phyloP scores from a whole-genome alignment of 2,797 vertebrate species.

The Gymnothorax reevesii region DNA sequence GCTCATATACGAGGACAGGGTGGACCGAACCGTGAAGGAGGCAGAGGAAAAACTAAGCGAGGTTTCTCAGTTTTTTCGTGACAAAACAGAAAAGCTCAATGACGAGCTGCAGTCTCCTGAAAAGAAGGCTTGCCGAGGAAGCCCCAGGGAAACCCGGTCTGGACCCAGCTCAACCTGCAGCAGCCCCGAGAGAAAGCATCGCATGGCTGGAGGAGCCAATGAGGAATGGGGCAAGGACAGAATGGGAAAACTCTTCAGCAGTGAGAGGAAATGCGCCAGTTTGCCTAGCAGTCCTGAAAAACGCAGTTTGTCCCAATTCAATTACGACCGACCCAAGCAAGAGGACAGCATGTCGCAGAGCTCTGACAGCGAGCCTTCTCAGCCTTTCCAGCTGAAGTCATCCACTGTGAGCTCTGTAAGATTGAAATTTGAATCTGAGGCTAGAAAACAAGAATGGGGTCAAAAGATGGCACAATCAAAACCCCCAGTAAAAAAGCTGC shows the following conservation, averaged over 20 bases:
- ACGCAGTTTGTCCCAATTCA: slow-evolving; percentile 73
- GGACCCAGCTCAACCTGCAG: slow-evolving; percentile 88
- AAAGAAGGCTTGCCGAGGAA: slow-evolving; percentile 87
- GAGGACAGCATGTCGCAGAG: slow-evolving; percentile 70
- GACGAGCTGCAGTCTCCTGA: slow-evolving; percentile 97
- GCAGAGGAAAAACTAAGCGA: slow-evolving; percentile 97
- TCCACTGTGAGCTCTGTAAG: slow-evolving; percentile 93
- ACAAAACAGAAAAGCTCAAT: slow-evolving; percentile 97
- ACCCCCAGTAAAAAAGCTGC: slow-evolving; percentile 86
- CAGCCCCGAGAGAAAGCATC: slow-evolving; percentile 86
- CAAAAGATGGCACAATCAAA: slow-evolving; percentile 73
- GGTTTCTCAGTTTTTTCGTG: slow-evolving; percentile 97
- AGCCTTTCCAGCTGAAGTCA: slow-evolving; percentile 87
- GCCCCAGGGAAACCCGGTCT: slow-evolving; percentile 83
- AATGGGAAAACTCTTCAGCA: slow-evolving; percentile 67
- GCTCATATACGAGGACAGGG: slow-evolving; percentile 93
- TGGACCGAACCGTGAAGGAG: slow-evolving; percentile 98
- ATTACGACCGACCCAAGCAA: slow-evolving; percentile 79
- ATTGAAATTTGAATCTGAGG: slow-evolving; percentile 92
- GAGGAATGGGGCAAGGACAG: slow-evolving; percentile 88
- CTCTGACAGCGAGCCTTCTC: slow-evolving; percentile 73
- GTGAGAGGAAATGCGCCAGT: slow-evolving; percentile 84
- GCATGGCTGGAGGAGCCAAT: slow-evolving; percentile 71
- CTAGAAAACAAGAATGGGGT: slow-evolving; percentile 75
- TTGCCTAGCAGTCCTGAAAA: slow-evolving; percentile 90